A percentile compares a stretch with the other conserved stretches of the same genome.
These are phyloP conservation scores for Abrostola triplasia DNA, from an alignment of 2,888 invertebrate genomes.

Conservation along the genomic window DNA sequence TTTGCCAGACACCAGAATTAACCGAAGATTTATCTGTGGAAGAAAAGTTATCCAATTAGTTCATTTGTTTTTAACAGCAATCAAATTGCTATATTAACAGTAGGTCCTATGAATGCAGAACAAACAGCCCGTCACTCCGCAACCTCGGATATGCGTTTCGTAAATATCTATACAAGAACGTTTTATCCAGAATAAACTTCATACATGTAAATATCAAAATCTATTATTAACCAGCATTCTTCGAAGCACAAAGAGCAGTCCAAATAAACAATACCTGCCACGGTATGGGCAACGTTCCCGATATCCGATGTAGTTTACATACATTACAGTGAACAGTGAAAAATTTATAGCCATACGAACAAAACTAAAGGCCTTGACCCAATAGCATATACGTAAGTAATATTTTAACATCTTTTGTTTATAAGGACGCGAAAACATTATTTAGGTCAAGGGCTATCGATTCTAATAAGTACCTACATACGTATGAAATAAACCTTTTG, in stretches of 20 bases:
- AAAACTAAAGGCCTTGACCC: conserved; percentile 41
- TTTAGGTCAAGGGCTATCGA: conserved; percentile 51
- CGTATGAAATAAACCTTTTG: neutral
- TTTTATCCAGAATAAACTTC: conserved; percentile 12
- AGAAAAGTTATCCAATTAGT: conserved; percentile 1
- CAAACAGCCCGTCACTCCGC: too few relatives aligned
- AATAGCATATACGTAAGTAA: conserved; percentile 17
- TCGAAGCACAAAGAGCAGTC: conserved; percentile 19
- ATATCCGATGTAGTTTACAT: conserved; percentile 19
- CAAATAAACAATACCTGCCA: conserved; percentile 23
- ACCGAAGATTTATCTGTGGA: conserved; percentile 97
- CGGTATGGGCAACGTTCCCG: conserved; percentile 10
- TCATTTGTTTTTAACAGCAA: neutral
- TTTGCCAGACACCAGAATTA: conserved; percentile 99
- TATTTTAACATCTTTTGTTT: conserved; percentile 25
- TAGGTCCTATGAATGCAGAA: too few relatives aligned
- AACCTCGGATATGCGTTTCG: too few relatives aligned
- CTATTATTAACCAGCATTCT: conserved; percentile 30
- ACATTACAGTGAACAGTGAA: conserved; percentile 21
- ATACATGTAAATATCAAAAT: conserved; percentile 15
- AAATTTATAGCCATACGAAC: conserved; percentile 23
- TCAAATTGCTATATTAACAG: neutral
- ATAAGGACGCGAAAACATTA: conserved; percentile 31
- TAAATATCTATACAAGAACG: too few relatives aligned
- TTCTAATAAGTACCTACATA: conserved; percentile 8